Base-by-base conservation (phyloP, 2,888 invertebrate species). In the Antitype chi region DNA sequence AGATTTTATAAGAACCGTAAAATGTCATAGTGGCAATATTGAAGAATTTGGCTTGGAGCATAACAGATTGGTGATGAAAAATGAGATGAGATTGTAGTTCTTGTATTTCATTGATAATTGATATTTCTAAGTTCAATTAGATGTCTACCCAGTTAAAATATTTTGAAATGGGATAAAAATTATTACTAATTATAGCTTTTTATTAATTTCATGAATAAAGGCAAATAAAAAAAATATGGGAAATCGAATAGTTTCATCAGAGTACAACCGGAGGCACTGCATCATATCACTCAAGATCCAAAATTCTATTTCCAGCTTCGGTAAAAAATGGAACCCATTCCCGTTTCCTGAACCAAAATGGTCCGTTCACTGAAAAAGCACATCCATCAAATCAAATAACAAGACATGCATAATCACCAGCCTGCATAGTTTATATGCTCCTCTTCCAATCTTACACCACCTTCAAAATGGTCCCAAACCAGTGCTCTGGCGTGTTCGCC, bases 1-100 rank as follows among this genome's bases (percentile, higher is more conserved):
- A 73, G 60, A 73, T 79, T 75, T 85, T 64, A 84, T 75, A 68
- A 63, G 60, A 60, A 59, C 32, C 43, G 62, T 82, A 75, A 84
- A 85, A 73, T 75, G 28, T 63, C 53, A 43, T 25, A 74, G 49
- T 59, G 43, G 43, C 53, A 32, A 68, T 71, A 76, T 69, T 71
- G 63, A 70, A 69, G 32, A 53, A 60, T 47, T 66, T 63, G 20
- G 28, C 25, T 43, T 28, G 11, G 7, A 52, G 66, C 43, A 38
- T 52, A 43, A 66, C 23, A 60, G 80, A 57, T 78, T 64, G 52
- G 52, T 43, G 11, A 1, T 9, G 32, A 57, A 15, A 47, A 59
- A 47, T 23, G 32, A 25, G 15, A 25, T 59, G 11, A 52, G 7
- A 47, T n/a, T 53, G 55, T 68, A 23, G 20, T 23, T 67, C 5